These are phyloP conservation scores for Ariopsis seemanni DNA, from an alignment of 2,113 vertebrate genomes.

Conservation along the genomic window DNA sequence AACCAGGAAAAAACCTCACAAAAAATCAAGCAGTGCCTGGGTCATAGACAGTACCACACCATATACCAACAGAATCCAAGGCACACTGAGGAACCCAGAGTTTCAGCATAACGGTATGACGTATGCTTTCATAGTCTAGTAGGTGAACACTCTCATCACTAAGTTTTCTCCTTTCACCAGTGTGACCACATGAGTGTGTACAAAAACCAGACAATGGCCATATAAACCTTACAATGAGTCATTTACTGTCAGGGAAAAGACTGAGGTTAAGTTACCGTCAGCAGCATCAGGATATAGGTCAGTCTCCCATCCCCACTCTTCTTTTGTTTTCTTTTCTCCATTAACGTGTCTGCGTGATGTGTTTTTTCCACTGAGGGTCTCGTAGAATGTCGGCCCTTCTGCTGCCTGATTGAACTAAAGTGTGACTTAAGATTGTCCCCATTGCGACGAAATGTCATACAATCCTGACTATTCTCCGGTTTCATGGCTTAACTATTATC, in stretches of 20 bases:
- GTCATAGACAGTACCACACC: slow-evolving; percentile 19
- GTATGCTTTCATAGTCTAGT: background rate
- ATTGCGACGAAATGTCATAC: background rate
- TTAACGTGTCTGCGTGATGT: slow-evolving; percentile 9
- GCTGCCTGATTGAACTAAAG: background rate
- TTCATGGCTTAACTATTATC: slow-evolving; percentile 4
- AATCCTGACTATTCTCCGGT: background rate
- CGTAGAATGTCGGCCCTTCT: background rate
- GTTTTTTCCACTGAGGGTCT: slow-evolving; percentile 26
- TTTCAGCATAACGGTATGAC: slow-evolving; percentile 84
- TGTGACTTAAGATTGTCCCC: background rate
- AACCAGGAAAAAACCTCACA: slow-evolving; percentile 30
- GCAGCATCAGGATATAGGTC: slow-evolving; percentile 50
- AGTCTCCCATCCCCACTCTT: slow-evolving; percentile 36
- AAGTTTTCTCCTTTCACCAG: background rate
- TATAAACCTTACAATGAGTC: slow-evolving; percentile 45
- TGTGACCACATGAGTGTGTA: background rate
- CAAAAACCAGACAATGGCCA: slow-evolving; percentile 29
- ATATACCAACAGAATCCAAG: slow-evolving; percentile 75
- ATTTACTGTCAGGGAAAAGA: slow-evolving; percentile 50
- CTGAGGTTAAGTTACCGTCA: slow-evolving; percentile 55
- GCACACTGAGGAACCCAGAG: slow-evolving; percentile 80
- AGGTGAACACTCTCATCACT: background rate
- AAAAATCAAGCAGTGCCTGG: slow-evolving; percentile 20
- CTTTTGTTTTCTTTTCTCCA: slow-evolving; percentile 40